Conservation (phyloP, 35 echinoderm and acorn worm genomes). For the Diadema setosum region DNA sequence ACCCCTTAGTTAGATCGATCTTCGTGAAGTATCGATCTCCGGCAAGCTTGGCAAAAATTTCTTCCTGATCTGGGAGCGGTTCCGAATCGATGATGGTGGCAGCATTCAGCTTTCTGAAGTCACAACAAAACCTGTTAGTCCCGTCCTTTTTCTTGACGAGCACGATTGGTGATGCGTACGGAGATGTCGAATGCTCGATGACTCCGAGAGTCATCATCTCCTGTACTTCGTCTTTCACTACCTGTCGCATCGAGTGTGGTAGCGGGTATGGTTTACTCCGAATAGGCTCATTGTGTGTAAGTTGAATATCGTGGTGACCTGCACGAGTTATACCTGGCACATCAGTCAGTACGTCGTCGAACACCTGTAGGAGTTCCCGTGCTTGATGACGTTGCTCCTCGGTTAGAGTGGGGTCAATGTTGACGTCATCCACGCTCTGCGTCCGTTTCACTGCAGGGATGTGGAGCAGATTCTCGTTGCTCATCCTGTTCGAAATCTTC, state of each 20-base stretch:
- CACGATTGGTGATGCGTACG: constrained; percentile 24
- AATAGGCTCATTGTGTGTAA: constrained; percentile 19
- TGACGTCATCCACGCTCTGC: background rate
- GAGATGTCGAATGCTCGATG: background rate
- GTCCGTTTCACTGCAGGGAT: background rate
- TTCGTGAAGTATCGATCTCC: constrained; percentile 27
- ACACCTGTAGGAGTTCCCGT: constrained; percentile 1
- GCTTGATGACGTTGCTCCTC: background rate
- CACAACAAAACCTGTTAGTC: constrained; percentile 24
- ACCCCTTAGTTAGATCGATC: constrained; percentile 56
- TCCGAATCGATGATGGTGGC: constrained; percentile 30
- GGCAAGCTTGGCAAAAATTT: constrained; percentile 29
- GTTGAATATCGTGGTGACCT: constrained; percentile 11
- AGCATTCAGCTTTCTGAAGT: constrained; percentile 21
- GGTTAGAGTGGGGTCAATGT: background rate
- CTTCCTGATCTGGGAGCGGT: constrained; percentile 31
- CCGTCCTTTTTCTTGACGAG: constrained; percentile 31
- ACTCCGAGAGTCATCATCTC: constrained; percentile 44
- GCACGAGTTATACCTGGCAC: constrained; percentile 30
- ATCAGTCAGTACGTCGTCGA: constrained; percentile 21
- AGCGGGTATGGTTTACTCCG: constrained; percentile 43
- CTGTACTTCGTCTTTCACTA: constrained; percentile 38
- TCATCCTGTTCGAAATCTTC: background rate
- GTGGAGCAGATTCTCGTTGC: background rate
- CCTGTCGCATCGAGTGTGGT: constrained; percentile 11